Base-by-base conservation (phyloP, 2,888 invertebrate species). In the Polymixis flavicincta region DNA sequence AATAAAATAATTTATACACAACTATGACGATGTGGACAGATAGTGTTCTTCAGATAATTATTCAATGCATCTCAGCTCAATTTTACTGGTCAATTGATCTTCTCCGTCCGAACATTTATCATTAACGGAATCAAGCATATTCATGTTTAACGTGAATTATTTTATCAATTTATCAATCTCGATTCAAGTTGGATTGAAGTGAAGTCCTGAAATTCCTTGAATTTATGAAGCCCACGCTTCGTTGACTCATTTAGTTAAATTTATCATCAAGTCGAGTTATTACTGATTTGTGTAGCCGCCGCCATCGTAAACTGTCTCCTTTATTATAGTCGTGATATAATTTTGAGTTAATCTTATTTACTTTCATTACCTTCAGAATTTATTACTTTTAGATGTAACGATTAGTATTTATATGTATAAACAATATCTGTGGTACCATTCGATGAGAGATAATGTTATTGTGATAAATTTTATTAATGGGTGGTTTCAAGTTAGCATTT, bases 341-440 rank as follows among this genome's bases (percentile, higher is more conserved):
- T 85, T 85, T 84, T 79, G 74, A 88, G 74, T 82, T 89, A 88
- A 89, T 89, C 82, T 87, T 88, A 85, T 86, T 89, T 86, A 86
- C 82, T 86, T 85, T 85, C 84, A 89, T 88, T 83, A 68, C 75
- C 71, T 74, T 48, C 28, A 74, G 11, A 81, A 81, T 87, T 81
- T 88, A 87, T 87, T 74, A 66, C 66, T 65, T 78, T 85, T 54
- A 82, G 81, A 82, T 85, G 76, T 76, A 71, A 63, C 59, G 81
- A 85, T 80, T 85, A 76, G 67, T 78, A 80, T 86, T 78, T 81
- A 67, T 64, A 75, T 87, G 61, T 75, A 74, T 79, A 80, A 78
- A 79, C 76, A 82, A 85, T 83, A 82, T 79, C 73, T 61, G 13
- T 63, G 50, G 45, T 54, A 73, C 52, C 57, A 74, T 80, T 57